These are phyloP conservation scores for Chaetoderma sp. DNA, from an alignment of 2,888 invertebrate genomes.

Conservation along the genomic window DNA sequence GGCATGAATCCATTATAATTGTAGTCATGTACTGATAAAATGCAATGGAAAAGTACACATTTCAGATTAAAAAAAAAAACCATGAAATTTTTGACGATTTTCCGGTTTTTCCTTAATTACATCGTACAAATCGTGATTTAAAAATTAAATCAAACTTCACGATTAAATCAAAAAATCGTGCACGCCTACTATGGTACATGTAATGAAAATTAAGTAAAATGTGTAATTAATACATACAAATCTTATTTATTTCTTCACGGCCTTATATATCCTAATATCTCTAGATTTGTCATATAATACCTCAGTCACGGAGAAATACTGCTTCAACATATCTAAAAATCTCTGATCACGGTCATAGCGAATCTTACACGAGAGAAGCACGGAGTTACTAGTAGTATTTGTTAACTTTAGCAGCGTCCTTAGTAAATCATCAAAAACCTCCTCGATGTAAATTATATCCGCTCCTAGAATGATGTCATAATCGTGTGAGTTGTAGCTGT, in stretches of 20 bases:
- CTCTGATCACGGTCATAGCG: slow-evolving; percentile 59
- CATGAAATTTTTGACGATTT: no score
- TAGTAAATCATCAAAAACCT: slow-evolving; percentile 60
- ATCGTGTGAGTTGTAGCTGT: slow-evolving; percentile 24
- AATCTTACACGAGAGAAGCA: slow-evolving; percentile 57
- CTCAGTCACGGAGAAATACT: slow-evolving; percentile 46
- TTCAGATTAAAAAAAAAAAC: no score
- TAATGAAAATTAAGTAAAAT: no score
- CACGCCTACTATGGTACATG: no score
- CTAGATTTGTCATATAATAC: slow-evolving; percentile 48
- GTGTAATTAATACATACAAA: no score
- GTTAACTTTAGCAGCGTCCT: slow-evolving; percentile 50
- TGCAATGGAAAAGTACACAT: no score
- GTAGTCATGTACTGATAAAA: no score
- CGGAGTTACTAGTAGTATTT: slow-evolving; percentile 36
- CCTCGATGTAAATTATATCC: slow-evolving; percentile 67
- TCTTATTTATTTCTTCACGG: slow-evolving; percentile 15
- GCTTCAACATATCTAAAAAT: slow-evolving; percentile 52
- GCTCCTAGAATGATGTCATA: slow-evolving; percentile 66
- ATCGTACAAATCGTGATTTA: no score
- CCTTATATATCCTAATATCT: slow-evolving; percentile 55
- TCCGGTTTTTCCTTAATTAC: no score
- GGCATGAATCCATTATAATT: no score
- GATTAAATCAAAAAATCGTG: no score
- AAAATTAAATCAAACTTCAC: no score